phyloP scores from a whole-genome alignment of 2,797 vertebrate genomes.

The Pipistrellus pygmaeus region DNA sequence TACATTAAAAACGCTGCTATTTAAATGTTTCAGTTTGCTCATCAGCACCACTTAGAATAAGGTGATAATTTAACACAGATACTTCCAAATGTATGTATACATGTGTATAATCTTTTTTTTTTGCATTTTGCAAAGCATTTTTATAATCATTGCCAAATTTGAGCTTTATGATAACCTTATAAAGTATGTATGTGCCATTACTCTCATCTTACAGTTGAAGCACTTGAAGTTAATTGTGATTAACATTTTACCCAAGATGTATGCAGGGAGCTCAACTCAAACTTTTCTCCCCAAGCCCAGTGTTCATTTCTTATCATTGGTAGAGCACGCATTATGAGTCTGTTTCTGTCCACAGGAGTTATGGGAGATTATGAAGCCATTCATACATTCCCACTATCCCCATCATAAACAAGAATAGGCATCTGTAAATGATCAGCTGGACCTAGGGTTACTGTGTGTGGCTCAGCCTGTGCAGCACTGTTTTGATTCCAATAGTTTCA shows the following conservation, averaged over 20 bases:
- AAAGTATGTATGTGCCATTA: not conserved
- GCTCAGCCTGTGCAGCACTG: not conserved
- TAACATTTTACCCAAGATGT: not conserved
- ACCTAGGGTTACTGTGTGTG: not conserved
- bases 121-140: slow-evolving; percentile 23
- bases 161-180: not conserved
- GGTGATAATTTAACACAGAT: not conserved
- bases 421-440: not conserved
- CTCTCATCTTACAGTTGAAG: not conserved
- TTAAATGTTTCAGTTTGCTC: not conserved
- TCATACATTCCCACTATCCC: accelerated
- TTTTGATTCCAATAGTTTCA: not conserved
- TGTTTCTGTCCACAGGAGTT: not conserved
- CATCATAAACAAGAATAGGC: not conserved
- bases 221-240: not conserved
- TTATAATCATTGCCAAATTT: not conserved
- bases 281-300: not conserved
- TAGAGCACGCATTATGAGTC: not conserved
- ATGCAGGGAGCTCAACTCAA: not conserved
- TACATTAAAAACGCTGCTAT: not conserved
- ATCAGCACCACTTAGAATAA: not conserved
- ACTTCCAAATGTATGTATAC: not conserved
- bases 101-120: not conserved
- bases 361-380: not conserved
- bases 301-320: not conserved